These are phyloP conservation scores for Mormyrus proboscirostris DNA, from an alignment of 2,797 vertebrate species.

Conservation along the genomic window DNA sequence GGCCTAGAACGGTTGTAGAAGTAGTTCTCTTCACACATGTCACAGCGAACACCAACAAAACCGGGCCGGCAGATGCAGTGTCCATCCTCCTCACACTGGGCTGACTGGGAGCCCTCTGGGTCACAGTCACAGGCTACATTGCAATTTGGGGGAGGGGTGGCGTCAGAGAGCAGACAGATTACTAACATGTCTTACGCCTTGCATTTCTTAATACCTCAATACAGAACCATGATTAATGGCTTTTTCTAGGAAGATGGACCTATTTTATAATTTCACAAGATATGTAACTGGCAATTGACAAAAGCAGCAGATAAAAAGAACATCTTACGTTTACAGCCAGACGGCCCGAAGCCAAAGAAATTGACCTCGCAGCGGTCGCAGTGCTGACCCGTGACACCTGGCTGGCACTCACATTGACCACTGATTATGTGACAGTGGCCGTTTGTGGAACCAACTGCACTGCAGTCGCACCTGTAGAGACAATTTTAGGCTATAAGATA, in stretches of 20 bases:
- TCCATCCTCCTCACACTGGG: slow-evolving; percentile 80
- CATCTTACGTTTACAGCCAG: slow-evolving; percentile 92
- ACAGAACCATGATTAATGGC: background rate
- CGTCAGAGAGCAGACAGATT: background rate
- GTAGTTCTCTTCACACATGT: slow-evolving; percentile 97
- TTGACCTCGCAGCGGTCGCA: slow-evolving; percentile 82
- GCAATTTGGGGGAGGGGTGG: background rate
- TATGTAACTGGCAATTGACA: background rate
- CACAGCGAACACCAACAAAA: slow-evolving; percentile 82
- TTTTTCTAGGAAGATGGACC: background rate
- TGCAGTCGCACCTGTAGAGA: slow-evolving; percentile 76
- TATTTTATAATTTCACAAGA: background rate
- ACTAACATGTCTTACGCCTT: background rate
- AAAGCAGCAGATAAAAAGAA: background rate
- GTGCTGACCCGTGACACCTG: slow-evolving; percentile 72
- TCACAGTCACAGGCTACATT: slow-evolving; percentile 87
- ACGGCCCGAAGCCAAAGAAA: slow-evolving; percentile 85
- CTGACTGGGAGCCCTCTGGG: slow-evolving; percentile 72
- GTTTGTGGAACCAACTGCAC: slow-evolving; percentile 78
- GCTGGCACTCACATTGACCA: slow-evolving; percentile 94
- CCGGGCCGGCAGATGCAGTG: slow-evolving; percentile 81
- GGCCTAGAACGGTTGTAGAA: slow-evolving; percentile 91
- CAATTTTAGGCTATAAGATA: background rate
- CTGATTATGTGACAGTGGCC: slow-evolving; percentile 82
- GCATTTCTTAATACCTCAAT: background rate